A percentile compares a stretch with the other conserved stretches of the same genome.
phyloP scores from a whole-genome alignment of 2,888 invertebrate genomes.

The Drosophila barbarae region DNA sequence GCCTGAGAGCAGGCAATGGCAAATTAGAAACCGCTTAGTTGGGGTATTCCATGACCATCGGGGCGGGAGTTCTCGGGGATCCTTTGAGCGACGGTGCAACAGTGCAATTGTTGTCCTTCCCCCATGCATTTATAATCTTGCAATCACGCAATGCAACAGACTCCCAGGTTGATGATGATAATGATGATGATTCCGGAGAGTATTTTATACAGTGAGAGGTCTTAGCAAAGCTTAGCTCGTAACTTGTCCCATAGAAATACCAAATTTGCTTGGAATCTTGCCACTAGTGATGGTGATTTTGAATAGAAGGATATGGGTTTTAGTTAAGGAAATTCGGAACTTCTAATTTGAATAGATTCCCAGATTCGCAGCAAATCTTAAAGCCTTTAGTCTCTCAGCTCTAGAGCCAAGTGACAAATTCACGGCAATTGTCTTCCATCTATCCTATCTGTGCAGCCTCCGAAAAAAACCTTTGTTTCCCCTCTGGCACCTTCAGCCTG shows the following conservation, averaged over 20 bases:
- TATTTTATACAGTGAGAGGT: background rate
- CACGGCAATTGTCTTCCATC: slow-evolving; percentile 34
- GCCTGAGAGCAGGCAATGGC: slow-evolving; percentile 63
- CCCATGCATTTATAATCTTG: slow-evolving; percentile 59
- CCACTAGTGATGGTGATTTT: background rate
- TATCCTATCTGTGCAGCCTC: slow-evolving; percentile 12
- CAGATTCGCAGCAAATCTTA: background rate
- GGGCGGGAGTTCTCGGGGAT: background rate
- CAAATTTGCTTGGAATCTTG: slow-evolving; percentile 15
- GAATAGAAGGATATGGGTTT: background rate
- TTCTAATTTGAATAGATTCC: background rate
- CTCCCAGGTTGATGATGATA: background rate
- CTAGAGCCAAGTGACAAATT: slow-evolving; percentile 45
- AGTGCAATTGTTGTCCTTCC: slow-evolving; percentile 48
- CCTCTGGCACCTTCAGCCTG: background rate
- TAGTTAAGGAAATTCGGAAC: background rate
- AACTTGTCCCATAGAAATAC: slow-evolving; percentile 30
- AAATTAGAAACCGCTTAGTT: slow-evolving; percentile 70
- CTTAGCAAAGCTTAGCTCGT: background rate
- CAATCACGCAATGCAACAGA: slow-evolving; percentile 29
- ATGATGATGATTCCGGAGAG: slow-evolving; percentile 11
- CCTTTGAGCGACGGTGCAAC: slow-evolving; percentile 15
- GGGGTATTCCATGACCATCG: slow-evolving; percentile 43
- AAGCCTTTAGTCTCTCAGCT: slow-evolving; percentile 12
- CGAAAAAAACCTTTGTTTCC: slow-evolving; percentile 11